A percentile compares a stretch with the other conserved stretches of the same genome.
Evolutionary conservation across 2,888 invertebrate species (phyloP).

Genomic region (Ernsta delagoae): DNA sequence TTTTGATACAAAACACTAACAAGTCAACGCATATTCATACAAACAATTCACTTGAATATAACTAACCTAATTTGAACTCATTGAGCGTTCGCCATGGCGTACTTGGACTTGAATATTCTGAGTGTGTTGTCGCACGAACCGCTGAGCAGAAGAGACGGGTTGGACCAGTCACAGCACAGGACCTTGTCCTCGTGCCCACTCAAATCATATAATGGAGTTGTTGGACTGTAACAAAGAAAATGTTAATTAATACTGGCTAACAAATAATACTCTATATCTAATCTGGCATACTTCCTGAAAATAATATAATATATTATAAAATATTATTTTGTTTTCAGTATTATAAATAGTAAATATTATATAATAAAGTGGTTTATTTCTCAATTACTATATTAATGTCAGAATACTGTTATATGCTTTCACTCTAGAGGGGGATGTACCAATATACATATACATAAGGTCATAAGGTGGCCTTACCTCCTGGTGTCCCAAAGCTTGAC

Average conservation of each 20-base stretch:
- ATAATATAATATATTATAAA: no score
- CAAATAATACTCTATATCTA: no score
- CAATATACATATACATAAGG: background rate
- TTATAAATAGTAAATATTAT: no score
- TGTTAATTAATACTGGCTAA: background rate
- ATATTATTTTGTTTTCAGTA: no score
- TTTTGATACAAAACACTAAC: conserved; percentile 4
- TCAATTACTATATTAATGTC: no score
- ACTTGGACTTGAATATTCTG: conserved; percentile 91
- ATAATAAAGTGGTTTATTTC: no score
- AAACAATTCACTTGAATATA: conserved; percentile 25
- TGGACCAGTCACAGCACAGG: conserved; percentile 97
- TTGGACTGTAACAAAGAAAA: conserved; percentile 86
- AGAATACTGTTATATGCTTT: no score
- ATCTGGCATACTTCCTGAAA: no score
- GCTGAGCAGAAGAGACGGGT: conserved; percentile 93
- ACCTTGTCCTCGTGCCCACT: conserved; percentile 97
- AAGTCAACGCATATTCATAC: background rate
- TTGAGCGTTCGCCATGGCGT: conserved; percentile 49
- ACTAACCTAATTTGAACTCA: conserved; percentile 15
- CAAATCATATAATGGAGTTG: conserved; percentile 96
- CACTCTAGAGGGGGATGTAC: background rate
- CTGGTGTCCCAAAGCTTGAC: conserved; percentile 98
- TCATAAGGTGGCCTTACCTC: conserved; percentile 81
- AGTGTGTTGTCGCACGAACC: conserved; percentile 97